Evolutionary conservation across 2,113 vertebrate species (phyloP), one percentile per base, ranked within the genome.

Genomic region (Hypocryptadius cinnamomeus): DNA sequence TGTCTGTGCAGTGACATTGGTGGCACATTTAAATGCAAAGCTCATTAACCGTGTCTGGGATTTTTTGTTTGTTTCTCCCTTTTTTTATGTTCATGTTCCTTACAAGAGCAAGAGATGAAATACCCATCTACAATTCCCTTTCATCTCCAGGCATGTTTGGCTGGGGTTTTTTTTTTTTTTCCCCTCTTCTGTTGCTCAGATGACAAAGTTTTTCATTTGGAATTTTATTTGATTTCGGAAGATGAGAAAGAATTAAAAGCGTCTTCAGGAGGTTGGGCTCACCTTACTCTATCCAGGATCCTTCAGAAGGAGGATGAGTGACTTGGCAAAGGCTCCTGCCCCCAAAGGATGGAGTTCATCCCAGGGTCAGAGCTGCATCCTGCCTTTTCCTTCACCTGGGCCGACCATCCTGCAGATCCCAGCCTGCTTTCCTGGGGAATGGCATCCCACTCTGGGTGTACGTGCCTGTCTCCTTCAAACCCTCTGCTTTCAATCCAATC

Each of bases 11-110:
- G 72, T 89, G 91, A 90, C 84, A 92, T 89, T 80, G 86, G 71
- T 92, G 91, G 76, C 87, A 57, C 89, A 94, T 93, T 93, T 71
- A 87, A 92, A 95, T 94, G 87, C 91, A 95, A 94, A 90, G 83
- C 96, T 95, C 91, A 90, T 97, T 94, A 94, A 80, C 87, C 3
- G 3, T 13, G 66, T 93, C 96, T 93, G 92, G 88, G 83, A 84
- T 74, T 91, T 85, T 92, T 71, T 79, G 59, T 90, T 86, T 86
- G 40, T 84, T 79, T 80, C 9, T 53, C 85, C 51, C 39, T 33
- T 66, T 82, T 78, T 47, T 28, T 13, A 77, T 69, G 79, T 89
- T 66, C 63, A 56, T 11, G 4, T 68, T 78, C 9, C 12, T 78
- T 93, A 82, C 74, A 60, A 94, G 87, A 92, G 79, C 78, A 71